Evolutionary conservation across 2,113 vertebrate species (phyloP).

Genomic region (Mormyrus iriodes): DNA sequence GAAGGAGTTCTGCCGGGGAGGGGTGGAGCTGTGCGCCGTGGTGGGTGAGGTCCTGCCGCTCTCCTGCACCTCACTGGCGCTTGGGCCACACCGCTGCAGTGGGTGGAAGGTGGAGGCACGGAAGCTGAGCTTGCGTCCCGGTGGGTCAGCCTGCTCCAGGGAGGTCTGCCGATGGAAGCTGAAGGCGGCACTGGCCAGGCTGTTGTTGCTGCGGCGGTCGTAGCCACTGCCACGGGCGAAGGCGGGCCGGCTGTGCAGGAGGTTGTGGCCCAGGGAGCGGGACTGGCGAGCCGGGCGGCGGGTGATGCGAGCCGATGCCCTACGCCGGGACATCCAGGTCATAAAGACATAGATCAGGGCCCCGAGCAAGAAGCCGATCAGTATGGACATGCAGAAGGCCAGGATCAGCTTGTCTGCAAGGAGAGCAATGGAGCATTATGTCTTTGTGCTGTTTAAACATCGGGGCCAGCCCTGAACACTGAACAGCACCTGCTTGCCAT

Average conservation of each 20-base stretch:
- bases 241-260: slow-evolving; percentile 59
- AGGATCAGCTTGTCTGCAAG: slow-evolving; percentile 77
- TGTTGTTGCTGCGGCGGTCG: slow-evolving; percentile 89
- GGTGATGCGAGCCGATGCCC: slow-evolving; percentile 84
- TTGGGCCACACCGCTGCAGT: slow-evolving; percentile 80
- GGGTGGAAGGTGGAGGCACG: slow-evolving; percentile 92
- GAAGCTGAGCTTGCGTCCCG: slow-evolving; percentile 85
- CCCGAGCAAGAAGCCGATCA: slow-evolving; percentile 78
- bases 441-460: neutral
- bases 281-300: slow-evolving; percentile 61
- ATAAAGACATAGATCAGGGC: slow-evolving; percentile 76
- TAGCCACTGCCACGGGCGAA: slow-evolving; percentile 84
- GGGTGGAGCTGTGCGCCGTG: slow-evolving; percentile 36
- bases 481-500: neutral
- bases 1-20: slow-evolving; percentile 68
- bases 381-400: slow-evolving; percentile 87
- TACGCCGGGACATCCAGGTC: slow-evolving; percentile 77
- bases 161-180: slow-evolving; percentile 84
- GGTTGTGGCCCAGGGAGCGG: slow-evolving; percentile 47
- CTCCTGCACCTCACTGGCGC: slow-evolving; percentile 76
- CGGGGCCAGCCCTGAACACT: neutral
- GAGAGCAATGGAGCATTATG: neutral
- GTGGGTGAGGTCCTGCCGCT: slow-evolving; percentile 71
- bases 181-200: slow-evolving; percentile 77
- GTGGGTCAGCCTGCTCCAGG: slow-evolving; percentile 74